Evolutionary conservation across 2,113 vertebrate species (phyloP).

Genomic region (Natator depressus): DNA sequence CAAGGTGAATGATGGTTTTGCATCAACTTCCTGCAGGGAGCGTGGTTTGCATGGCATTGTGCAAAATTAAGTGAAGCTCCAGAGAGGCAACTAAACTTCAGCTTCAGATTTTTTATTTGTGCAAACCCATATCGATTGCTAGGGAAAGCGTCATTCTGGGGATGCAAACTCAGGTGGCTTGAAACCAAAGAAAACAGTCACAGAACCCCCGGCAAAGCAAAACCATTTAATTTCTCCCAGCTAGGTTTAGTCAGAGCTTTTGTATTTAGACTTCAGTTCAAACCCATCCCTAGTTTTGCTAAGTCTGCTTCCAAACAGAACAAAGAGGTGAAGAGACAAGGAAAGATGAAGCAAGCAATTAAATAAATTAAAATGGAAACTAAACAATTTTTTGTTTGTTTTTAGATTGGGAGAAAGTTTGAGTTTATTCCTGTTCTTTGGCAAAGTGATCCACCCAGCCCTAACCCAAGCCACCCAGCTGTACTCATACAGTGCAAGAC

Average conservation of each 20-base stretch:
- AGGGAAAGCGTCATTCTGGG: not conserved
- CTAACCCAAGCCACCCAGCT: not conserved
- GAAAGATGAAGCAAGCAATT: not conserved
- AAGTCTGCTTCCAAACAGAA: not conserved
- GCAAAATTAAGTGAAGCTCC: not conserved
- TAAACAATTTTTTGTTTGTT: not conserved
- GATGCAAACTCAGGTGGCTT: not conserved
- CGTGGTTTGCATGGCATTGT: not conserved
- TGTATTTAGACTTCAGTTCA: not conserved
- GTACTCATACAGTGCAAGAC: not conserved
- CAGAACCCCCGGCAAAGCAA: not conserved
- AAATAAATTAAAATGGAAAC: not conserved
- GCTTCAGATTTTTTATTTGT: not conserved
- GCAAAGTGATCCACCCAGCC: not conserved
- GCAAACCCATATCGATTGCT: not conserved
- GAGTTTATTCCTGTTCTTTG: not conserved
- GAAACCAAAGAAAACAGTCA: not conserved
- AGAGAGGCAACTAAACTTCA: not conserved
- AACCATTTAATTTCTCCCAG: not conserved
- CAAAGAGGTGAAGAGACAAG: not conserved
- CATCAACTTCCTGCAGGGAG: not conserved
- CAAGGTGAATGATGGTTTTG: not conserved
- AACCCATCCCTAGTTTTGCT: not conserved
- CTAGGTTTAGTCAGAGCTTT: not conserved
- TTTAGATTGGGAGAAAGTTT: rapidly evolving